phyloP scores from a whole-genome alignment of 2,888 invertebrate species.

The Phorcus lineatus region DNA sequence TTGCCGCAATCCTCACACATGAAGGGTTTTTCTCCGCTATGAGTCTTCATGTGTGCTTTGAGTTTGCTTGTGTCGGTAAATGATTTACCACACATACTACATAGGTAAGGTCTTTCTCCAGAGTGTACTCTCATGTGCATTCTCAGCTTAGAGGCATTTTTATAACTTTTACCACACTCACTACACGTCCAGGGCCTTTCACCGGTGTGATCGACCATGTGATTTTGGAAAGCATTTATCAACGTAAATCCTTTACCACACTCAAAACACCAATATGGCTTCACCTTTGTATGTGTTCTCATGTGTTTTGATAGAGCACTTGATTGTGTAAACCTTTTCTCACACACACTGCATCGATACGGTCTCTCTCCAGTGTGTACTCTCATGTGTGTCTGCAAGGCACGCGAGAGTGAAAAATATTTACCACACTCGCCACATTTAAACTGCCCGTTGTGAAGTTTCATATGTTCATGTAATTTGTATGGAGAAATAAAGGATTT shows the following conservation, averaged over 20 bases:
- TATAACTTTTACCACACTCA: not conserved
- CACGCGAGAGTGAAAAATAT: too few species aligned
- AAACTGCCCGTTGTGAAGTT: too few species aligned
- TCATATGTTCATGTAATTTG: too few species aligned
- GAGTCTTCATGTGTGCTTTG: constrained; percentile 17
- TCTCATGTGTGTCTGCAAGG: too few species aligned
- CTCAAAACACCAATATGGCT: constrained; percentile 19
- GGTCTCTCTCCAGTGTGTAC: too few species aligned
- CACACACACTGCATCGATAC: too few species aligned
- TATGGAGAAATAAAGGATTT: too few species aligned
- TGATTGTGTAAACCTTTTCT: too few species aligned
- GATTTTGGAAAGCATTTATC: not conserved
- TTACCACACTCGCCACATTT: too few species aligned
- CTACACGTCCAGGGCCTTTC: not conserved
- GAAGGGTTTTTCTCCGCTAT: constrained; percentile 26
- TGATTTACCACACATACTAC: constrained; percentile 23
- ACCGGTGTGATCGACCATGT: not conserved
- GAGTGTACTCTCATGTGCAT: constrained; percentile 12
- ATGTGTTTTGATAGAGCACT: too few species aligned
- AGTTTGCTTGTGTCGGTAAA: constrained; percentile 20
- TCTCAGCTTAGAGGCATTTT: not conserved
- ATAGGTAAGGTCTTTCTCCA: not conserved
- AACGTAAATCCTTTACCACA: constrained; percentile 24
- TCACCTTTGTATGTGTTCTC: not conserved
- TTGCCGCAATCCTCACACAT: constrained; percentile 17